Evolutionary conservation across 2,797 vertebrate species (phyloP).

Genomic region (Simalia tracyae): DNA sequence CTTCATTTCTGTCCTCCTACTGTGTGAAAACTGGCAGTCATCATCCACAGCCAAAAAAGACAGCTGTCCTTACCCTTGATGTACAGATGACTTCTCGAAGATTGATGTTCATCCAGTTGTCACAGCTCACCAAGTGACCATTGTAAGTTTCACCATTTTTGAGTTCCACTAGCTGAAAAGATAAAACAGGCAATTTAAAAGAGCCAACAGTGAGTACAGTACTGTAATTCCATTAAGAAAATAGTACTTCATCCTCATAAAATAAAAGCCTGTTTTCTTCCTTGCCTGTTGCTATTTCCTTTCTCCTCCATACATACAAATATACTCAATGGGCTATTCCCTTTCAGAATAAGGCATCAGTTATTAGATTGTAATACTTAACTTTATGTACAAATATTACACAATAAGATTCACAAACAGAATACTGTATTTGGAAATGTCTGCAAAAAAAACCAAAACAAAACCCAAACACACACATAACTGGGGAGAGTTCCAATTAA

Average conservation of each 20-base stretch:
- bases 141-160: constrained; percentile 99
- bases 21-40: not conserved
- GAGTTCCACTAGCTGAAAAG: constrained; percentile 89
- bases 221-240: no score
- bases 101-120: constrained; percentile 99
- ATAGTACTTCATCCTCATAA: not conserved
- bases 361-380: not conserved
- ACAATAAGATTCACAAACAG: not conserved
- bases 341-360: not conserved
- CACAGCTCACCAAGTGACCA: constrained; percentile 96
- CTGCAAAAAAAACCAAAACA: not conserved
- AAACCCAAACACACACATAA: not conserved
- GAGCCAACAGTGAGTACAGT: not conserved
- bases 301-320: not conserved
- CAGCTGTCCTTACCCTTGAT: constrained; percentile 81
- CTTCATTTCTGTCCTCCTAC: not conserved
- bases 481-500: not conserved
- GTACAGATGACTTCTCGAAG: constrained; percentile 98
- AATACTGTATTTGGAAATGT: not conserved
- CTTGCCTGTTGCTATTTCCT: not conserved
- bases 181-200: not conserved
- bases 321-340: not conserved
- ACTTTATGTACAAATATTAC: not conserved
- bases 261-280: not conserved
- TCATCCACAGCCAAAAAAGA: not conserved